phyloP scores from a whole-genome alignment of 2,113 vertebrate genomes.

The Casuarius casuarius region DNA sequence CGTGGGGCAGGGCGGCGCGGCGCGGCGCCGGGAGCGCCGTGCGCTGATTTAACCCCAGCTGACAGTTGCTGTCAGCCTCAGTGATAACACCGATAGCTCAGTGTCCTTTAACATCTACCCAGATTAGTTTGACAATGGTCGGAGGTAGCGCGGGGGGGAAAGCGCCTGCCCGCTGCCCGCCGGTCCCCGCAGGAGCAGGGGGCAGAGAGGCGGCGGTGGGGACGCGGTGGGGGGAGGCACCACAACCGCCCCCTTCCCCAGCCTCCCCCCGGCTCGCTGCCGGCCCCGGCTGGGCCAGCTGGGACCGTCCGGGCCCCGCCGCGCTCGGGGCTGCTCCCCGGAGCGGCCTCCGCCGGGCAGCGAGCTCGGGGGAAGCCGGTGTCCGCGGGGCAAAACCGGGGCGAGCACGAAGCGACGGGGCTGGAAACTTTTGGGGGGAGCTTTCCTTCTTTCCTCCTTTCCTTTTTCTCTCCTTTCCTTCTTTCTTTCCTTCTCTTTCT shows the following conservation, averaged over 20 bases:
- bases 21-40: background rate
- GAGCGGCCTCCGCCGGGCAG: background rate
- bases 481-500: background rate
- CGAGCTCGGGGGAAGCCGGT: background rate
- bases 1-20: slow-evolving; percentile 9
- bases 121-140: slow-evolving; percentile 58
- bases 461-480: background rate
- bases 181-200: background rate
- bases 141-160: background rate
- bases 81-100: slow-evolving; percentile 77
- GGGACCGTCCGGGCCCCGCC: background rate
- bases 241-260: background rate
- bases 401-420: background rate
- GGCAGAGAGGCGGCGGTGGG: background rate
- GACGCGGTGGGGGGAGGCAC: background rate
- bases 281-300: background rate
- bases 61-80: slow-evolving; percentile 78
- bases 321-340: background rate
- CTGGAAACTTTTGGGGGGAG: background rate
- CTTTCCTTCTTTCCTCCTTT: background rate
- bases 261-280: background rate
- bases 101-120: slow-evolving; percentile 72
- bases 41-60: slow-evolving; percentile 77
- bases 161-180: background rate
- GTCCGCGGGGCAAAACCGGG: background rate